These are phyloP conservation scores for Thomomys bottae DNA, from an alignment of 2,113 vertebrate species.

Conservation along the genomic window DNA sequence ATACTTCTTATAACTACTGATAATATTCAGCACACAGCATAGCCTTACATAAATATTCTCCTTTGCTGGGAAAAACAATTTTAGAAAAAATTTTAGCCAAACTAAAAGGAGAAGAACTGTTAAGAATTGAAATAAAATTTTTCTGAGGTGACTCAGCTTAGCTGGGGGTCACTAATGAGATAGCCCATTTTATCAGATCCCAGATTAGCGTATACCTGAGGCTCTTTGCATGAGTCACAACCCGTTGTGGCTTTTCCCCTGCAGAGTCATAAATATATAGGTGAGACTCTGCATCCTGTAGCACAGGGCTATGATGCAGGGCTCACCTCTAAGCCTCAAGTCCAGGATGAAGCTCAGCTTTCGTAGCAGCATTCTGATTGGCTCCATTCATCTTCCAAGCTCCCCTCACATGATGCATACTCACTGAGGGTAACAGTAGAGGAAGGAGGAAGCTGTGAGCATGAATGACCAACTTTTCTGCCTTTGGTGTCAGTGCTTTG, in stretches of 20 bases:
- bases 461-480: neutral
- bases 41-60: neutral
- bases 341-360: constrained; percentile 24
- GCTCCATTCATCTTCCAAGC: neutral
- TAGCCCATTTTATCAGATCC: constrained; percentile 18
- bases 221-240: neutral
- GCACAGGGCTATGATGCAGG: neutral
- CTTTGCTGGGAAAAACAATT: neutral
- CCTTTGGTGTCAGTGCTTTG: neutral
- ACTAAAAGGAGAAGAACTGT: constrained; percentile 2
- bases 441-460: neutral
- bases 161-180: neutral
- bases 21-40: neutral
- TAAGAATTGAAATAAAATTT: constrained; percentile 22
- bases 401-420: neutral
- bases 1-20: constrained; percentile 28
- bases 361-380: neutral
- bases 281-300: neutral
- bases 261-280: neutral
- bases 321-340: neutral
- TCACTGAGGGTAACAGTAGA: neutral
- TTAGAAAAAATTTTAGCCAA: neutral
- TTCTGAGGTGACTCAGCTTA: neutral
- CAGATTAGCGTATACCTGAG: neutral
- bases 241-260: neutral